These are phyloP conservation scores for Menidia beryllina DNA, from an alignment of 2,113 vertebrate species.

Conservation along the genomic window DNA sequence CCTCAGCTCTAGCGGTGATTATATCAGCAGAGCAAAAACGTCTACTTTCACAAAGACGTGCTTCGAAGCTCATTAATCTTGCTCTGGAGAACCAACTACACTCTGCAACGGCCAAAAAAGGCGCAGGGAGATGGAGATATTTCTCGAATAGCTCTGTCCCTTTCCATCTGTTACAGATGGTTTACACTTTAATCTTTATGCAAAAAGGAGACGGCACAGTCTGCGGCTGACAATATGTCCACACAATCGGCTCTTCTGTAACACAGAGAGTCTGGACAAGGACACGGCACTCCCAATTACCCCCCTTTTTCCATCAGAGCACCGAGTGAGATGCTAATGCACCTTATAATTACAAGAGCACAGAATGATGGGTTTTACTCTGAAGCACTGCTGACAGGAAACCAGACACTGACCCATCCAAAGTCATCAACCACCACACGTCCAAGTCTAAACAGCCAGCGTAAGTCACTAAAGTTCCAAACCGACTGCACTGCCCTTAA, in stretches of 20 bases:
- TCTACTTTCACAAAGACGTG: slow-evolving; percentile 48
- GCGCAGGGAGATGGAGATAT: slow-evolving; percentile 38
- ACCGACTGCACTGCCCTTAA: neutral
- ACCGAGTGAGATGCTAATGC: slow-evolving; percentile 32
- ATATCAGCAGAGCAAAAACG: slow-evolving; percentile 47
- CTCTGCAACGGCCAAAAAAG: slow-evolving; percentile 33
- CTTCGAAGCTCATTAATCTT: slow-evolving; percentile 55
- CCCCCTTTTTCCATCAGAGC: slow-evolving; percentile 23
- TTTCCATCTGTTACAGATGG: slow-evolving; percentile 64
- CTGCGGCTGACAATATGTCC: neutral
- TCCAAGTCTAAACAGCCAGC: slow-evolving; percentile 13
- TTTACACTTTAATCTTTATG: slow-evolving; percentile 32
- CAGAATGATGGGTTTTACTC: slow-evolving; percentile 51
- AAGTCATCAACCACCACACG: slow-evolving; percentile 39
- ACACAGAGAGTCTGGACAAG: slow-evolving; percentile 26
- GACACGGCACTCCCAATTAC: slow-evolving; percentile 46
- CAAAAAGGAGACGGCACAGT: slow-evolving; percentile 5
- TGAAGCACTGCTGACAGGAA: slow-evolving; percentile 15
- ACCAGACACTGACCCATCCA: slow-evolving; percentile 44
- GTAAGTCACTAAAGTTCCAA: slow-evolving; percentile 1
- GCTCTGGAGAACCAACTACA: slow-evolving; percentile 17
- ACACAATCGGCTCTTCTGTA: slow-evolving; percentile 3
- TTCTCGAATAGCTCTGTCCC: slow-evolving; percentile 54
- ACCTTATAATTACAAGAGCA: slow-evolving; percentile 56
- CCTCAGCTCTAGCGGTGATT: slow-evolving; percentile 34